Conservation (phyloP, 1,140 invertebrate genomes). For the Hylaeus anthracinus region DNA sequence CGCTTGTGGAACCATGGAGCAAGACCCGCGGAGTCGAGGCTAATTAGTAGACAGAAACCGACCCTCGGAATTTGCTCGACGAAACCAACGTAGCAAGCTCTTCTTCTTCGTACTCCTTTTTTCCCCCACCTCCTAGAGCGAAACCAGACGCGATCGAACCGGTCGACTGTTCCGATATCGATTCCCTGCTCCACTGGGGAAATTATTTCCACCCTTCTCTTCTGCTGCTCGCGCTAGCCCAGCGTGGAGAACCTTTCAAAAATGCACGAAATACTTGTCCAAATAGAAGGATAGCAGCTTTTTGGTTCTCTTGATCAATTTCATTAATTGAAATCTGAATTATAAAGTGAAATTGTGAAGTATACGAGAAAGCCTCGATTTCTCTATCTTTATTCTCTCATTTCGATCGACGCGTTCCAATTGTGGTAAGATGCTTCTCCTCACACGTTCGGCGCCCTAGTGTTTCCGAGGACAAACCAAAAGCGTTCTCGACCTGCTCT, state of each 20-base stretch:
- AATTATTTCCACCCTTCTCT: conserved; percentile 21
- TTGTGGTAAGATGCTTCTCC: conserved; percentile 33
- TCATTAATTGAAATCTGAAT: too few species aligned
- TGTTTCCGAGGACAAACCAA: background rate
- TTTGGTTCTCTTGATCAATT: too few species aligned
- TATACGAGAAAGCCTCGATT: too few species aligned
- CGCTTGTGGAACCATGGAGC: background rate
- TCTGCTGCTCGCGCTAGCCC: too few species aligned
- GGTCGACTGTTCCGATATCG: background rate
- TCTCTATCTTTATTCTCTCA: too few species aligned
- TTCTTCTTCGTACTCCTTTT: background rate
- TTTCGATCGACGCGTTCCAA: conserved; percentile 34
- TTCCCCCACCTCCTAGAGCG: too few species aligned
- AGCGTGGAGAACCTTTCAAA: too few species aligned
- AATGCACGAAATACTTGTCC: too few species aligned
- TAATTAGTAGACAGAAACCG: conserved; percentile 47
- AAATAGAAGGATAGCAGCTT: too few species aligned
- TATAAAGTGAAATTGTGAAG: too few species aligned
- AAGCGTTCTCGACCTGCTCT: background rate
- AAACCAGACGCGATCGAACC: conserved; percentile 1
- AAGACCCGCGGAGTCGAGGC: background rate
- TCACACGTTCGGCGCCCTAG: background rate
- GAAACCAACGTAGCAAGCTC: background rate
- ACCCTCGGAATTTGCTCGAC: conserved; percentile 26
- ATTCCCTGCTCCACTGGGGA: background rate